Evolutionary conservation across 35 echinoderm and acorn worm species (phyloP).

Genomic region (Anneissia japonica): DNA sequence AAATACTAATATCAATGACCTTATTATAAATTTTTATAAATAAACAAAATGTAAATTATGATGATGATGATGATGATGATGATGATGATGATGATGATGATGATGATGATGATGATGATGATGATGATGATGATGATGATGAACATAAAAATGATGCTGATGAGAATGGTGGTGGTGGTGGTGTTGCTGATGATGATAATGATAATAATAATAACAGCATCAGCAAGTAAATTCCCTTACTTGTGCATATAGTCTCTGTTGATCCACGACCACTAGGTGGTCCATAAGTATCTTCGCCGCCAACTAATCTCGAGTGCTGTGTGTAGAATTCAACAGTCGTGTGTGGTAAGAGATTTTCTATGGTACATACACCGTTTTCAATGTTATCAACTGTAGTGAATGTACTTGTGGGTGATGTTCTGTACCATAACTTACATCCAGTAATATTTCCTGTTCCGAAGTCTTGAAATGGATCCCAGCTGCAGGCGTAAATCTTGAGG

Average conservation of each 20-base stretch:
- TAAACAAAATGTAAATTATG: no score
- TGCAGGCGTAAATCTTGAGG: background rate
- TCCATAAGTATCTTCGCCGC: background rate
- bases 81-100: no score
- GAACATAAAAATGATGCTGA: no score
- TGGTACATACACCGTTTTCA: background rate
- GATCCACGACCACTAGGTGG: background rate
- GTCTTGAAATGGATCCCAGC: background rate
- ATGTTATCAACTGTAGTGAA: background rate
- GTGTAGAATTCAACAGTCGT: background rate
- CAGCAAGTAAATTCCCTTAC: background rate
- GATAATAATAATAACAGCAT: no score
- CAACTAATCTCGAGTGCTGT: background rate
- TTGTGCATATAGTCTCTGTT: background rate
- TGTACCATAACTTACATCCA: background rate
- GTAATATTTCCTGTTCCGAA: background rate
- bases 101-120: no score
- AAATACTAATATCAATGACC: no score
- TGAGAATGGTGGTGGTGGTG: no score
- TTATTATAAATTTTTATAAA: no score
- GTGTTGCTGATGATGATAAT: no score
- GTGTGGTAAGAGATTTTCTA: background rate
- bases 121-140: no score
- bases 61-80: no score
- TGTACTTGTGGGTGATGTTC: background rate